phyloP scores from a whole-genome alignment of 2,113 vertebrate genomes.

The Bos javanicus region DNA sequence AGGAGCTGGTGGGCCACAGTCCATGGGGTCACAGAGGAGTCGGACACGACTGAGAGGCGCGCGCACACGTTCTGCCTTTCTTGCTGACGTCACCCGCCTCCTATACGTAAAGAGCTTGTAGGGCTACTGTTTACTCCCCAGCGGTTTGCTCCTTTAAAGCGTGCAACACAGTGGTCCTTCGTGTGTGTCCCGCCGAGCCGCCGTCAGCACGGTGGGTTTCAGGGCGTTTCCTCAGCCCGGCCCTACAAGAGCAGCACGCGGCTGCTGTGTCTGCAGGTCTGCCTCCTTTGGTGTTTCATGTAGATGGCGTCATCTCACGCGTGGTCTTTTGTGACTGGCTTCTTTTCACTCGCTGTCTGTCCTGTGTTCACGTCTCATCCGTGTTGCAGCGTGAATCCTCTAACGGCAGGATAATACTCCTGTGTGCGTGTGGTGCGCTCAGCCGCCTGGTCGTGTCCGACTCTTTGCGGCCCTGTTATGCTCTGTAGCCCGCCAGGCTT shows the following conservation, averaged over 20 bases:
- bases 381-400: not conserved
- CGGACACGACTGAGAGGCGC: rapidly evolving
- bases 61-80: not conserved
- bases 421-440: rapidly evolving
- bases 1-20: not conserved
- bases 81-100: not conserved
- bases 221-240: too few relatives aligned
- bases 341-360: rapidly evolving
- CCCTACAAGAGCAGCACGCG: rapidly evolving
- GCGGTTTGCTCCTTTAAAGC: rapidly evolving
- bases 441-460: rapidly evolving
- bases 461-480: rapidly evolving
- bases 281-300: rapidly evolving
- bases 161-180: rapidly evolving
- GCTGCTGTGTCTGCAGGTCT: rapidly evolving
- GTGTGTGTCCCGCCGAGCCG: rapidly evolving
- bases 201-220: rapidly evolving
- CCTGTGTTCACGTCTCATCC: not conserved
- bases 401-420: rapidly evolving
- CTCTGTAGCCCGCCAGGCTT: not conserved
- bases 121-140: rapidly evolving
- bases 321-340: not conserved
- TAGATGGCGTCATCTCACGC: rapidly evolving
- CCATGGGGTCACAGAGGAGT: not conserved
- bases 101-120: rapidly evolving